Conservation (phyloP, 2,888 invertebrate species). For the Mactromeris polynyma region DNA sequence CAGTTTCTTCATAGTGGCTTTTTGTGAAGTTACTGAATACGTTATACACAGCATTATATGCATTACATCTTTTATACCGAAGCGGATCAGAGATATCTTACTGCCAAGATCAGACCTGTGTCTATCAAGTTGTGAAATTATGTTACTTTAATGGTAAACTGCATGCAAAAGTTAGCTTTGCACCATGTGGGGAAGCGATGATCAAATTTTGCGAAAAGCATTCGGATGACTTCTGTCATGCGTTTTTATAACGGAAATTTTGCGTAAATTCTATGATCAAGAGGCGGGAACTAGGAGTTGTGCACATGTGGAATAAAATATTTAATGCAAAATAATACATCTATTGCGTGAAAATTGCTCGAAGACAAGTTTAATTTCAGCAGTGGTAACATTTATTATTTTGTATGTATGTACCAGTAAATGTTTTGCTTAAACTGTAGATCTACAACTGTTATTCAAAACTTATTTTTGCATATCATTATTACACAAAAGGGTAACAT, state of each 20-base stretch:
- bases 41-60: conserved; percentile 16
- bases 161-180: conserved; percentile 35
- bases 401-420: too few species aligned
- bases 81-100: conserved; percentile 26
- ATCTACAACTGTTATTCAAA: not conserved
- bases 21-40: conserved; percentile 14
- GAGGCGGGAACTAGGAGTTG: not conserved
- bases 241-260: not conserved
- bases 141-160: not conserved
- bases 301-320: not conserved
- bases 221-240: not conserved
- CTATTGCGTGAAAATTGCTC: not conserved
- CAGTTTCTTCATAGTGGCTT: conserved; percentile 19
- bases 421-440: not conserved
- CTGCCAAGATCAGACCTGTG: conserved; percentile 22
- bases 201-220: not conserved
- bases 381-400: not conserved
- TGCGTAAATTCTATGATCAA: not conserved
- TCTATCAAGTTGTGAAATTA: conserved; percentile 25
- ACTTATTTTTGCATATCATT: conserved; percentile 10
- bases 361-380: not conserved
- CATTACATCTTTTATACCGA: conserved; percentile 17
- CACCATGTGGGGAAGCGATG: not conserved
- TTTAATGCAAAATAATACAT: not conserved
- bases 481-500: conserved; percentile 11